Conservation (phyloP, 2,113 vertebrate species). For the Pontoporia blainvillei region DNA sequence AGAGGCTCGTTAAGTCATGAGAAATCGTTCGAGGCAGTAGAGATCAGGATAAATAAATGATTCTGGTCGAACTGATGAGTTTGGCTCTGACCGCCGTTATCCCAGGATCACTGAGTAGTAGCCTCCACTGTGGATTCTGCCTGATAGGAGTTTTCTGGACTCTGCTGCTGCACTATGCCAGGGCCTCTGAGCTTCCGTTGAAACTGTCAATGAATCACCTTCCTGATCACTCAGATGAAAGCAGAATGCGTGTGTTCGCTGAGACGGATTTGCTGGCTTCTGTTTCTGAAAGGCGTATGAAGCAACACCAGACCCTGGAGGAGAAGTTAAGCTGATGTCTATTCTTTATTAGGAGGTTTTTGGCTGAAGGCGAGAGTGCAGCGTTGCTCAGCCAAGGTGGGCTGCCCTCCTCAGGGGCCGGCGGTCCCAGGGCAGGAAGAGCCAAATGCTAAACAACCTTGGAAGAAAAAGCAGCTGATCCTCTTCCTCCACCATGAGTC, state of each 20-base stretch:
- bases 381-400: not conserved
- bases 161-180: not conserved
- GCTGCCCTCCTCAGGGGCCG: not conserved
- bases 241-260: not conserved
- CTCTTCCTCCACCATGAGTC: not conserved
- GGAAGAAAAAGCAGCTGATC: not conserved
- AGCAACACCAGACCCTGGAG: conserved; percentile 47
- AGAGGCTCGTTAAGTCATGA: not conserved
- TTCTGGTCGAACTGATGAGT: not conserved
- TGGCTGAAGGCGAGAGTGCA: conserved; percentile 56
- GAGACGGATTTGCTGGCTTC: not conserved
- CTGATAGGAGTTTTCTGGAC: not conserved
- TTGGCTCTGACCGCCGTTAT: conserved; percentile 8
- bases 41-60: not conserved
- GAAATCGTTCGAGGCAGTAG: not conserved
- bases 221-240: not conserved
- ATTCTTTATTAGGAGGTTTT: conserved; percentile 52
- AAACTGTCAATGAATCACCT: not conserved
- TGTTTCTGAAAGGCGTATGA: conserved; percentile 26
- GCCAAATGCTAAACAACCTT: not conserved
- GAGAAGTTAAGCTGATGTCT: conserved; percentile 46
- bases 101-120: not conserved
- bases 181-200: not conserved
- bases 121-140: not conserved
- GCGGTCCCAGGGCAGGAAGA: not conserved